Percentiles rank a stretch among this genome's conserved stretches.
Evolutionary conservation across 2,888 invertebrate species (phyloP).

Genomic region (Drosophila falleni): DNA sequence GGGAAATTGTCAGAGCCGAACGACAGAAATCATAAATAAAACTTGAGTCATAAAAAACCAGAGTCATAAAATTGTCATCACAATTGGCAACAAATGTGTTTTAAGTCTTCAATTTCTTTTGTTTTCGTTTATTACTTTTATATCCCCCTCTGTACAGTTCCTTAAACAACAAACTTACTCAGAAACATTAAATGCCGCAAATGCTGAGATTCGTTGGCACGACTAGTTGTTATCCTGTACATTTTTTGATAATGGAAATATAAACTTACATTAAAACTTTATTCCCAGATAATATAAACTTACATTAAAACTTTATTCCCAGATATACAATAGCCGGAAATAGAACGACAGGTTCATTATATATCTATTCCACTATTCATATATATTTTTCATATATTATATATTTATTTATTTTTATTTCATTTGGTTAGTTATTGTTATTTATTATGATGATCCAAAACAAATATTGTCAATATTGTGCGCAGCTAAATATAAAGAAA

Average conservation of each 20-base stretch:
- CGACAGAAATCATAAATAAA: slow-evolving; percentile 54
- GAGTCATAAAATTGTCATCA: slow-evolving; percentile 55
- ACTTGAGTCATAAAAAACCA: slow-evolving; percentile 56
- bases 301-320: no score
- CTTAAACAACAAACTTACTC: neutral
- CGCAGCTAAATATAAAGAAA: neutral
- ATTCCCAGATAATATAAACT: no score
- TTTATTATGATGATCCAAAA: no score
- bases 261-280: no score
- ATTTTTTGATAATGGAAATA: neutral
- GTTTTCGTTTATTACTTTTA: neutral
- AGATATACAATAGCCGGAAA: neutral
- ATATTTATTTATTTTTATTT: neutral
- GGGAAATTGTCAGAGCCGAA: slow-evolving; percentile 24
- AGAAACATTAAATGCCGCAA: neutral
- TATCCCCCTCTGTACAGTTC: neutral
- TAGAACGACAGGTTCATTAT: neutral
- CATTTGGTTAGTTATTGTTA: no score
- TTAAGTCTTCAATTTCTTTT: neutral
- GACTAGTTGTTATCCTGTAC: neutral
- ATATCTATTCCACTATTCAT: neutral
- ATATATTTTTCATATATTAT: neutral
- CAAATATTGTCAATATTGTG: no score
- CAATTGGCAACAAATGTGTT: slow-evolving; percentile 57
- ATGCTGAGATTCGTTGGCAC: neutral